These are phyloP conservation scores for Elephantulus edwardii DNA, from an alignment of 2,113 vertebrate genomes.

Conservation along the genomic window DNA sequence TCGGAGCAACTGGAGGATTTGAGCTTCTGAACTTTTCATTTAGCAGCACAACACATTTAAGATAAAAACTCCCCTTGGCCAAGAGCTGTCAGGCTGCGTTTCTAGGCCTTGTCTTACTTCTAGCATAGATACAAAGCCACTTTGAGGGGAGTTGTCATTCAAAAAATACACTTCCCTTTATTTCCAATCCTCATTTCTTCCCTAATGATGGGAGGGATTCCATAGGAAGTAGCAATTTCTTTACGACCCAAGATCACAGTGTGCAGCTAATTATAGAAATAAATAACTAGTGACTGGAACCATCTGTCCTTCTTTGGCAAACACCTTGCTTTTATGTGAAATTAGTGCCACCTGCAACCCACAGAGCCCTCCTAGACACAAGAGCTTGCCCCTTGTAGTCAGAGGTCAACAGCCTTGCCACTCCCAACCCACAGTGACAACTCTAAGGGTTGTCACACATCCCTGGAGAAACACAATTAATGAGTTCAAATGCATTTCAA, in stretches of 20 bases:
- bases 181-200: conserved; percentile 43
- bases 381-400: conserved; percentile 62
- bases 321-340: conserved; percentile 73
- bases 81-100: neutral
- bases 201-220: conserved; percentile 59
- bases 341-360: conserved; percentile 80
- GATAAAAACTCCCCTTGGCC: neutral
- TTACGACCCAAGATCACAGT: conserved; percentile 81
- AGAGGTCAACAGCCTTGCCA: conserved; percentile 22
- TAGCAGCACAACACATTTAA: too few relatives aligned
- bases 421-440: neutral
- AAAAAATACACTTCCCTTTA: neutral
- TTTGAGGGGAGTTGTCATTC: neutral
- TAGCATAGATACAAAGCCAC: neutral
- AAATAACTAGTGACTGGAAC: conserved; percentile 85
- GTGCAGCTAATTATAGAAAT: conserved; percentile 85
- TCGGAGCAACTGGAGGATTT: too few relatives aligned
- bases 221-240: conserved; percentile 76
- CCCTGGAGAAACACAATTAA: conserved; percentile 65
- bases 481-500: conserved; percentile 52
- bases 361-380: conserved; percentile 9
- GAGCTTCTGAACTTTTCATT: too few relatives aligned
- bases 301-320: conserved; percentile 85
- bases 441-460: conserved; percentile 31
- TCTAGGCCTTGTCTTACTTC: neutral